phyloP scores from a whole-genome alignment of 2,797 vertebrate genomes.

The Gymnoscopelus braueri region DNA sequence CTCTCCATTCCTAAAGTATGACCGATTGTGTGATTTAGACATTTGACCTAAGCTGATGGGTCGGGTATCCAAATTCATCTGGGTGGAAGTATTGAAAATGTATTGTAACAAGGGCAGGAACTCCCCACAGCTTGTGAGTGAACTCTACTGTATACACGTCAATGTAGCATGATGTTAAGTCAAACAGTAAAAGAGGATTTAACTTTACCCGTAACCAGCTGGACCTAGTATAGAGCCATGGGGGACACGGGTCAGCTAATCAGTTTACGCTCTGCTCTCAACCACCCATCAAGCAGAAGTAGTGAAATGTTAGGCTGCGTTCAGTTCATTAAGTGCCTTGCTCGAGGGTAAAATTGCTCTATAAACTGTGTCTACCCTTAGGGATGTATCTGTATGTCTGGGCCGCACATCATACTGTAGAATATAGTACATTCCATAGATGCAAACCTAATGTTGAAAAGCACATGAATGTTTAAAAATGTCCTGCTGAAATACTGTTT shows the following conservation, averaged over 20 bases:
- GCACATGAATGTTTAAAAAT: conserved; percentile 2
- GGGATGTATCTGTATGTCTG: too few species aligned
- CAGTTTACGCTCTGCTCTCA: not conserved
- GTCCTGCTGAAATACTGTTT: not conserved
- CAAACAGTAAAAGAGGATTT: not conserved
- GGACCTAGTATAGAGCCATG: too few species aligned
- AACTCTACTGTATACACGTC: not conserved
- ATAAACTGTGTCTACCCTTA: not conserved
- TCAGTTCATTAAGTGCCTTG: not conserved
- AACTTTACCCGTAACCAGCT: not conserved
- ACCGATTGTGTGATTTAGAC: too few species aligned
- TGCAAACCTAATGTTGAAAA: not conserved
- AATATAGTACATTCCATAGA: not conserved
- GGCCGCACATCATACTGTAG: not conserved
- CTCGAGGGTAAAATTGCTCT: not conserved
- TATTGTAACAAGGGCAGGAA: too few species aligned
- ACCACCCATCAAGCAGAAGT: not conserved
- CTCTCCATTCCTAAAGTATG: too few species aligned
- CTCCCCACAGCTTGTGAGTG: too few species aligned
- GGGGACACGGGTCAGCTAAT: not conserved
- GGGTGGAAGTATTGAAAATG: too few species aligned
- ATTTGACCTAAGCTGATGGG: too few species aligned
- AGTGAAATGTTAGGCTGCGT: not conserved
- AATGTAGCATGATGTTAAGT: not conserved
- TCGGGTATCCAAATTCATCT: too few species aligned